Evolutionary conservation across 2,888 invertebrate genomes (phyloP).

Genomic region (Gymnocheta viridis): DNA sequence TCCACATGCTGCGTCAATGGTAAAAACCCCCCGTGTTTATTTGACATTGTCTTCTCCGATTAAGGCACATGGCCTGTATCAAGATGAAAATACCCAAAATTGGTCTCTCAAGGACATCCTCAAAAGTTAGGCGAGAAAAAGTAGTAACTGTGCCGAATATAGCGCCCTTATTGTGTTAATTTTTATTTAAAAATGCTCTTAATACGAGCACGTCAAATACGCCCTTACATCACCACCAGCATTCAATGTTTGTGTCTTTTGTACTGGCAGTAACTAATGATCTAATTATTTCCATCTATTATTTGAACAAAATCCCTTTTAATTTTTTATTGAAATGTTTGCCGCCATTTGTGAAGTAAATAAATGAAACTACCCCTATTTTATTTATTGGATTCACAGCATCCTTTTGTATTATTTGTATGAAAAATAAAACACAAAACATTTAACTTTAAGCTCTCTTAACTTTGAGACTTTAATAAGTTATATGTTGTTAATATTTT

Average conservation of each 20-base stretch:
- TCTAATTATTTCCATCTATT: slow-evolving; percentile 51
- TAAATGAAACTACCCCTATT: slow-evolving; percentile 42
- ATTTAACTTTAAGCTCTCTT: slow-evolving; percentile 45
- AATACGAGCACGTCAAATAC: background rate
- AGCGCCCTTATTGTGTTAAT: background rate
- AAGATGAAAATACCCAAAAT: too few species aligned
- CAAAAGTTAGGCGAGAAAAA: too few species aligned
- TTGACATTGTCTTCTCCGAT: too few species aligned
- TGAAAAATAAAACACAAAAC: background rate
- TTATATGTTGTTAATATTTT: background rate
- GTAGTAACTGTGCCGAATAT: background rate
- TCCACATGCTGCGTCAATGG: too few species aligned
- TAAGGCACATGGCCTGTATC: too few species aligned
- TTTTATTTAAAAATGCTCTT: background rate
- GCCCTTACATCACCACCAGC: slow-evolving; percentile 26
- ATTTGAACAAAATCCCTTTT: slow-evolving; percentile 22
- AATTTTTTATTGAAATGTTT: background rate
- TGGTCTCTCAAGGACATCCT: too few species aligned
- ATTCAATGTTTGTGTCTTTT: background rate
- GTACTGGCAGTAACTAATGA: slow-evolving; percentile 31
- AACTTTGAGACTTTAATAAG: slow-evolving; percentile 29
- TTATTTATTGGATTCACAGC: background rate
- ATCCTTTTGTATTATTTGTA: slow-evolving; percentile 1
- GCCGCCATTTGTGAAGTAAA: background rate
- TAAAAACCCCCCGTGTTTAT: too few species aligned